A percentile compares a stretch with the other conserved stretches of the same genome.
Evolutionary conservation across 2,888 invertebrate species (phyloP).

Genomic region (Leucophora obtusa): DNA sequence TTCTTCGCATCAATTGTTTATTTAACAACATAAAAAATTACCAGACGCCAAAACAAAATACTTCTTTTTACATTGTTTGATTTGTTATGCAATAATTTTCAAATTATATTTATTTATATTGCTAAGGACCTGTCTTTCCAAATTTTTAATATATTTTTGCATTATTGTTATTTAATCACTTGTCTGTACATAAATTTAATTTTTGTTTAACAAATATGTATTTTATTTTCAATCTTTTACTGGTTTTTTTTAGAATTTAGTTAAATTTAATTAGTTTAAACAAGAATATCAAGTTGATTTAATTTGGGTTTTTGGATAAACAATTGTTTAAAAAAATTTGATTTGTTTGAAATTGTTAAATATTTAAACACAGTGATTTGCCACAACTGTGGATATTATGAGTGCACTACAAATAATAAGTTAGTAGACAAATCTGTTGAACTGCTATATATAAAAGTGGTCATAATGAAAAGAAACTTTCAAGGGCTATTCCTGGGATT

Average conservation of each 20-base stretch:
- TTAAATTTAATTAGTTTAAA: constrained; percentile 25
- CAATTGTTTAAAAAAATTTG: constrained; percentile 14
- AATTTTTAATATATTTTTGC: not conserved
- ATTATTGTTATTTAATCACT: constrained; percentile 18
- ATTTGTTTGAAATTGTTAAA: constrained; percentile 10
- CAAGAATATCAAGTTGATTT: constrained; percentile 37
- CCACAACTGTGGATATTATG: too few relatives aligned
- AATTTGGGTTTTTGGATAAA: not conserved
- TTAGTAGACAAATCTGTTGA: too few relatives aligned
- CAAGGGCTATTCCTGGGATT: too few relatives aligned
- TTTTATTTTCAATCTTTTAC: not conserved
- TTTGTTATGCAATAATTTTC: not conserved
- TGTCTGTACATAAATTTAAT: not conserved
- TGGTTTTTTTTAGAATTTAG: constrained; percentile 17
- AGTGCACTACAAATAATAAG: too few relatives aligned
- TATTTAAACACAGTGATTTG: too few relatives aligned
- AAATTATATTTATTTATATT: not conserved
- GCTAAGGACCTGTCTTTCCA: not conserved
- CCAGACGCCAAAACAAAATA: not conserved
- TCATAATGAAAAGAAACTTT: too few relatives aligned
- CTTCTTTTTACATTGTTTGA: not conserved
- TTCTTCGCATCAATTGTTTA: not conserved
- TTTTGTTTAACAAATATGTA: not conserved
- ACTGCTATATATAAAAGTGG: too few relatives aligned
- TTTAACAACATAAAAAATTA: not conserved